Conservation (phyloP, 2,797 vertebrate species). For the Scomberomorus guttatus region DNA sequence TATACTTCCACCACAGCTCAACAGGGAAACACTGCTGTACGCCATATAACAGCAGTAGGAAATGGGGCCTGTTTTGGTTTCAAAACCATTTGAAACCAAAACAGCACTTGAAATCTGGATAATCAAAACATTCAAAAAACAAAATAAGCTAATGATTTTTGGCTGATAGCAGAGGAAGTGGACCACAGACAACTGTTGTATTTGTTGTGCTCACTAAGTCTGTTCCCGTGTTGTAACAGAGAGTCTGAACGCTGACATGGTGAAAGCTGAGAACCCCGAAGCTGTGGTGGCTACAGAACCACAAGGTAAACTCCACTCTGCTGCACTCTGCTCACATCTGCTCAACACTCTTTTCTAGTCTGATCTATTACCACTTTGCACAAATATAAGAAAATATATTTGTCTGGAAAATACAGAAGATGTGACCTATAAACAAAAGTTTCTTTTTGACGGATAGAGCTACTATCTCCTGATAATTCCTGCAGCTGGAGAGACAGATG, state of each 20-base stretch:
- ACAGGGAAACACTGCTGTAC: too few relatives aligned
- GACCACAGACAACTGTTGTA: too few relatives aligned
- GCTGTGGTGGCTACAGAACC: constrained; percentile 93
- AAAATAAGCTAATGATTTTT: too few relatives aligned
- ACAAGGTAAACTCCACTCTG: constrained; percentile 86
- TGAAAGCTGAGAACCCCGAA: constrained; percentile 93
- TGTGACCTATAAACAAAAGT: too few relatives aligned
- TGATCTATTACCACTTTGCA: not conserved
- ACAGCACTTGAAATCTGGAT: too few relatives aligned
- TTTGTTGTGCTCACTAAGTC: not conserved
- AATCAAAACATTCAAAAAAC: too few relatives aligned
- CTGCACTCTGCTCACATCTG: not conserved
- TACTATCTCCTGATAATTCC: too few relatives aligned
- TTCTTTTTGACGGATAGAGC: not conserved
- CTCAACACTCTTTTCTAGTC: not conserved
- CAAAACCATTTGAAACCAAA: not conserved
- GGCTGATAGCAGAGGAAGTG: too few relatives aligned
- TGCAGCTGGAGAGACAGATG: too few relatives aligned
- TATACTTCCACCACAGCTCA: too few relatives aligned
- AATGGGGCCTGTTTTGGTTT: not conserved
- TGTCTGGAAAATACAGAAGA: not conserved
- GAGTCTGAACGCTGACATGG: constrained; percentile 91
- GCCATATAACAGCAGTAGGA: not conserved
- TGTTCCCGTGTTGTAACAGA: constrained; percentile 81
- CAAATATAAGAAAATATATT: not conserved